These are phyloP conservation scores for Ceratina australensis DNA, from an alignment of 1,140 invertebrate species.

Conservation along the genomic window DNA sequence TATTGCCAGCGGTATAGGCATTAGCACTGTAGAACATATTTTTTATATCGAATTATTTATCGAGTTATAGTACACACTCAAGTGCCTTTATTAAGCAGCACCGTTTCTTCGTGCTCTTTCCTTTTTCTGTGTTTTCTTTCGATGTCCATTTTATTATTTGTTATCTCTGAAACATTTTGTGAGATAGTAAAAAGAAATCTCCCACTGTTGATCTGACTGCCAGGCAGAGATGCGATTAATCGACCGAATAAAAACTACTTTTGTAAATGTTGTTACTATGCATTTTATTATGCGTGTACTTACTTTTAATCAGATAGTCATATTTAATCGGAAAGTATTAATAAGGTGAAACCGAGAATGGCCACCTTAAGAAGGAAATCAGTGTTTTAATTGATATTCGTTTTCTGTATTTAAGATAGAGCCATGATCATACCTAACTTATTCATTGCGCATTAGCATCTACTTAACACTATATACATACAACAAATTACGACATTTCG, in stretches of 20 bases:
- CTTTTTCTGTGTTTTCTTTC: neutral
- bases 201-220: neutral
- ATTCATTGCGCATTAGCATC: neutral
- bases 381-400: neutral
- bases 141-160: neutral
- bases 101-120: conserved; percentile 4
- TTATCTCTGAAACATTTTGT: neutral
- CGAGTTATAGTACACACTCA: conserved; percentile 13
- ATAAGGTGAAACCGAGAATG: neutral
- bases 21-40: conserved; percentile 22
- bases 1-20: conserved; percentile 13
- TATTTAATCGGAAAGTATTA: conserved; percentile 32
- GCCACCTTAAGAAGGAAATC: neutral
- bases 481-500: neutral
- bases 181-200: neutral
- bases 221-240: neutral
- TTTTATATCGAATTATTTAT: conserved; percentile 44
- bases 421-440: conserved; percentile 5
- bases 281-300: conserved; percentile 38
- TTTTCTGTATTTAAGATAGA: neutral
- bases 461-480: neutral
- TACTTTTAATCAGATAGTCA: conserved; percentile 26
- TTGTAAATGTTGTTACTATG: conserved; percentile 12
- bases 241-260: neutral
- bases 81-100: conserved; percentile 40